Percentiles rank a stretch among this genome's conserved stretches.
Conservation (phyloP, 1,140 invertebrate species). For the Lasaia peninsularis region DNA sequence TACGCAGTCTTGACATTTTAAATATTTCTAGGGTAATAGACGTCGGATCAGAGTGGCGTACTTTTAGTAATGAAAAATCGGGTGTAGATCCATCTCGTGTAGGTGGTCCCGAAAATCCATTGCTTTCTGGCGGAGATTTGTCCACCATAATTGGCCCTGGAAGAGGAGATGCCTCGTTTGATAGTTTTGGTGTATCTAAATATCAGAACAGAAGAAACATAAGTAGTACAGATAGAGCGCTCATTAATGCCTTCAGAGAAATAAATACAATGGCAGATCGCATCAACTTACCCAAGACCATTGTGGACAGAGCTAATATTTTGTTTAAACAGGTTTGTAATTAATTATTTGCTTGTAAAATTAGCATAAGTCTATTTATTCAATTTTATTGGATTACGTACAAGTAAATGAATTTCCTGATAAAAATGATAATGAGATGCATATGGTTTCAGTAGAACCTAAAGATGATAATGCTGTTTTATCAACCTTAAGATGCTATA, state of each 20-base stretch:
- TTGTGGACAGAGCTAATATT: constrained; percentile 96
- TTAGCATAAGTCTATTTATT: neutral
- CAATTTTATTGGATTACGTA: too few species aligned
- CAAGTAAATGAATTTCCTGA: too few species aligned
- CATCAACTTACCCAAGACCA: constrained; percentile 96
- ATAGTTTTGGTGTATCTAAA: constrained; percentile 91
- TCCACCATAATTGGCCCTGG: constrained; percentile 98
- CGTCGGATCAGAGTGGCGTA: constrained; percentile 99
- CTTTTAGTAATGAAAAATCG: constrained; percentile 98
- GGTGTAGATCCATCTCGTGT: constrained; percentile 99
- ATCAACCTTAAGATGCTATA: too few species aligned
- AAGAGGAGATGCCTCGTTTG: constrained; percentile 87
- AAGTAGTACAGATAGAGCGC: constrained; percentile 94
- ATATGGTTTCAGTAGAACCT: too few species aligned
- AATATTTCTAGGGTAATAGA: constrained; percentile 92
- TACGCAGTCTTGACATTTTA: neutral
- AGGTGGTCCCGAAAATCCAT: constrained; percentile 96
- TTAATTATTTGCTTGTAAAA: neutral
- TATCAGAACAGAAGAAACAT: constrained; percentile 96
- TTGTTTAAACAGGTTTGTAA: constrained; percentile 92
- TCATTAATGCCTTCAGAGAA: constrained; percentile 97
- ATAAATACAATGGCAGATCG: constrained; percentile 98
- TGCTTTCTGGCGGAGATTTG: constrained; percentile 96
- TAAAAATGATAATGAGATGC: too few species aligned
- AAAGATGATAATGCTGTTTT: too few species aligned